phyloP scores from a whole-genome alignment of 2,113 vertebrate genomes.

The Boleophthalmus pectinirostris region DNA sequence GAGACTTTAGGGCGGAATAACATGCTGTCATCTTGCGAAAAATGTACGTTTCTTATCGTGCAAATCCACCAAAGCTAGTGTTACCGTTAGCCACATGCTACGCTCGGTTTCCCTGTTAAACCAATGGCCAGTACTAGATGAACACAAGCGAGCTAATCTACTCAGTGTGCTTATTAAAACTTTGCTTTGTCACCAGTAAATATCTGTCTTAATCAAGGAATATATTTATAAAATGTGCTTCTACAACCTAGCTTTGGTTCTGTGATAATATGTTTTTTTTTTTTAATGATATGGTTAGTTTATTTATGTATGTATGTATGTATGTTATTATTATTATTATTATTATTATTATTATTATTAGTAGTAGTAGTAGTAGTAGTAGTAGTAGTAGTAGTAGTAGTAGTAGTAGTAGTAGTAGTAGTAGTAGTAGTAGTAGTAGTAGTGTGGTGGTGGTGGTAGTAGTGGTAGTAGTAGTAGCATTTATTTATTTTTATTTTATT shows the following conservation, averaged over 20 bases:
- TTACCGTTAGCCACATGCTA: constrained; percentile 51
- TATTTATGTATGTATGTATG: too few species aligned
- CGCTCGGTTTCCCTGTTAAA: background rate
- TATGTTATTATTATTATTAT: too few species aligned
- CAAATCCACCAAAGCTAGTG: constrained; percentile 19
- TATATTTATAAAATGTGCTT: background rate
- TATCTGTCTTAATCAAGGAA: background rate
- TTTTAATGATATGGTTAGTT: too few species aligned
- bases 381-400: too few species aligned
- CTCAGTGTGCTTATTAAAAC: background rate
- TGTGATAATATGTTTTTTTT: background rate
- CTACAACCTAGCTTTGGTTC: background rate
- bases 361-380: too few species aligned
- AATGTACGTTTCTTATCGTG: background rate
- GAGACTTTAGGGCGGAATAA: background rate
- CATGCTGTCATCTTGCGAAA: constrained; percentile 15
- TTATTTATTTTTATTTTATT: too few species aligned
- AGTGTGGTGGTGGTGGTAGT: too few species aligned
- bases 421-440: too few species aligned
- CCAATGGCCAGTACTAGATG: background rate
- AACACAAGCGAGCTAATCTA: background rate
- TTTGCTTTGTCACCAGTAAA: background rate
- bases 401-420: too few species aligned
- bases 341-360: too few species aligned
- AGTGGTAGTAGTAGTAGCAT: too few species aligned